phyloP scores from a whole-genome alignment of 2,797 vertebrate species.

The Australoheros facetus region DNA sequence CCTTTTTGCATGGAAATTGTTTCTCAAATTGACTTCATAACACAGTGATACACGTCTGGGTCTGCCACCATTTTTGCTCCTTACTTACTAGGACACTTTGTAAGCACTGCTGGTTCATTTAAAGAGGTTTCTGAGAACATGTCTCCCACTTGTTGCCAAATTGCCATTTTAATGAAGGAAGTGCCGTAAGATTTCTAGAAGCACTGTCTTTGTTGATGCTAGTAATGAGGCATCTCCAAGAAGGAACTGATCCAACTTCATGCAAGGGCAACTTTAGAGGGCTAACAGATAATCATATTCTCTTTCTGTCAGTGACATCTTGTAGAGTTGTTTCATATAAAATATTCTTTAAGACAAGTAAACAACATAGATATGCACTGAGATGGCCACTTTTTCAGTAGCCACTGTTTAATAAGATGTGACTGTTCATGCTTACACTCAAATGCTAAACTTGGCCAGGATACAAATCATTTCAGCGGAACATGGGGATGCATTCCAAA shows the following conservation, averaged over 20 bases:
- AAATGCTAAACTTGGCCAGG: slow-evolving; percentile 29
- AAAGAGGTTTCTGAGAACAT: slow-evolving; percentile 1
- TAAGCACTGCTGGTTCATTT: slow-evolving; percentile 3
- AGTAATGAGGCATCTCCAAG: slow-evolving; percentile 8
- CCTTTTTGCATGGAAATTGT: not conserved
- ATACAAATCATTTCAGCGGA: slow-evolving; percentile 37
- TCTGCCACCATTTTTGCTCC: not conserved
- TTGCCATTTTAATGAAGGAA: slow-evolving; percentile 20
- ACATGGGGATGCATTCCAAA: slow-evolving; percentile 56
- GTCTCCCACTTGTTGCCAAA: slow-evolving; percentile 25
- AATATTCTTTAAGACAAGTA: slow-evolving; percentile 10
- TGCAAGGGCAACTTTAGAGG: slow-evolving; percentile 22
- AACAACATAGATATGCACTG: slow-evolving; percentile 1
- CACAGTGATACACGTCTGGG: not conserved
- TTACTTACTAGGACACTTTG: not conserved
- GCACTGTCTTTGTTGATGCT: slow-evolving; percentile 19
- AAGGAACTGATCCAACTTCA: slow-evolving; percentile 17
- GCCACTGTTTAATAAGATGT: slow-evolving; percentile 12
- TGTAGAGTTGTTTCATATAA: slow-evolving; percentile 11
- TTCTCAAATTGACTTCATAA: not conserved
- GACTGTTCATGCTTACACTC: slow-evolving; percentile 10
- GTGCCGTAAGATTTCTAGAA: slow-evolving; percentile 7
- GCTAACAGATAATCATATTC: slow-evolving; percentile 16
- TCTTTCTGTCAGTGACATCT: slow-evolving; percentile 28
- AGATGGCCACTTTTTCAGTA: slow-evolving; percentile 3